Evolutionary conservation across 2,888 invertebrate species (phyloP), one percentile per base, ranked within the genome.

Genomic region (Eilema depressum): DNA sequence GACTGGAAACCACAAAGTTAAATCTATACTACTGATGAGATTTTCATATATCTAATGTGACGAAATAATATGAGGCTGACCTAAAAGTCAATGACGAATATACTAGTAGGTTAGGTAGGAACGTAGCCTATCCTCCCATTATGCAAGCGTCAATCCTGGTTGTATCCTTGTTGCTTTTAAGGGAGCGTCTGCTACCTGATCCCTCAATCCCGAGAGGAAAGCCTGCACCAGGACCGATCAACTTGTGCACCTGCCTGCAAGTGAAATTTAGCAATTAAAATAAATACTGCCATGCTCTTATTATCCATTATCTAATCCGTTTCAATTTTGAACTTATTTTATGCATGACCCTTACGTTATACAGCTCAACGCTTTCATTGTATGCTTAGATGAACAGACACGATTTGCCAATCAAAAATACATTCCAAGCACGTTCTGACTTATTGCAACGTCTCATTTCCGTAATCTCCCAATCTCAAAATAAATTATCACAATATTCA

Each of bases 1-100:
- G 91, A 87, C 89, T 88, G 82, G 76, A 81, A 85, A 86, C 74
- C 71, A 57, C 73, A 72, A 71, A 70, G 37, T 81, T 79, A 77
- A 80, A 62, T 47, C 62, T 66, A 64, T 75, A 69, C 75, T 75
- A 69, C 75, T 75, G 71, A 70, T 71, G 67, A 70, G 4, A 20
- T 47, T 47, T 41, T 47, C 7, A 17, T 17, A 20, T 20, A 47
- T 47, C 20, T 47, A 20, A 17, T 0, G 20, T 47, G 20, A 20
- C 20, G 3, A 47, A 47, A 47, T 20, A 20, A 14, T 20, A 20
- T 47, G 20, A 20, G 20, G 2, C 20, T 7, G 20, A 17, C 20
- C 5, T 47, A 20, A 47, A 47, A 20, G 20, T 47, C 41, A 41
- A 37, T 37, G 37, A 12, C 2, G 14, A 37, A 37, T 37, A 37